A percentile compares a stretch with the other conserved stretches of the same genome.
Evolutionary conservation across 2,888 invertebrate genomes (phyloP).

Genomic region (Smittia sp.): DNA sequence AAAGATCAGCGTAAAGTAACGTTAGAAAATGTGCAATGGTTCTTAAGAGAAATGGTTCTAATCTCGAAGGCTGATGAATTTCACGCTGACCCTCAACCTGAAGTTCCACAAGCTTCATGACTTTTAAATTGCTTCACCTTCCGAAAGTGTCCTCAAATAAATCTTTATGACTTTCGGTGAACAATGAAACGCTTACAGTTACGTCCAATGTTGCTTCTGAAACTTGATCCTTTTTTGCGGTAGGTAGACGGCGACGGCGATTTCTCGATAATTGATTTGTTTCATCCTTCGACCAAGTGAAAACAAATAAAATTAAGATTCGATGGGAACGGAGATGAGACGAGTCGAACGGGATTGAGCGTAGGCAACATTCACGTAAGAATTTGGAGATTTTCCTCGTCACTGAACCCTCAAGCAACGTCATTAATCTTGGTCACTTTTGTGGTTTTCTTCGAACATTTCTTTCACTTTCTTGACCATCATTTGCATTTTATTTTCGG

Average conservation of each 20-base stretch:
- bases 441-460: neutral
- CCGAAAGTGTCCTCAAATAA: neutral
- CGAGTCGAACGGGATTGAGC: no score
- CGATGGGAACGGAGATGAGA: no score
- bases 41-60: no score
- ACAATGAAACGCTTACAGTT: neutral
- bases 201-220: neutral
- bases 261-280: conserved; percentile 26
- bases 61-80: no score
- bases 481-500: conserved; percentile 5
- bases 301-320: neutral
- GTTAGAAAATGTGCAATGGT: no score
- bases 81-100: neutral
- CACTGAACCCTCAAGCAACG: neutral
- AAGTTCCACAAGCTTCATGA: neutral
- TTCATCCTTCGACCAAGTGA: neutral
- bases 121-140: neutral
- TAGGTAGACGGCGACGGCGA: neutral
- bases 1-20: no score
- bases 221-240: neutral
- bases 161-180: neutral
- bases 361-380: no score
- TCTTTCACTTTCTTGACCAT: conserved; percentile 9
- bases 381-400: no score
- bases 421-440: conserved; percentile 18